phyloP scores from a whole-genome alignment of 2,888 invertebrate species.

The Ormyrus rosae region DNA sequence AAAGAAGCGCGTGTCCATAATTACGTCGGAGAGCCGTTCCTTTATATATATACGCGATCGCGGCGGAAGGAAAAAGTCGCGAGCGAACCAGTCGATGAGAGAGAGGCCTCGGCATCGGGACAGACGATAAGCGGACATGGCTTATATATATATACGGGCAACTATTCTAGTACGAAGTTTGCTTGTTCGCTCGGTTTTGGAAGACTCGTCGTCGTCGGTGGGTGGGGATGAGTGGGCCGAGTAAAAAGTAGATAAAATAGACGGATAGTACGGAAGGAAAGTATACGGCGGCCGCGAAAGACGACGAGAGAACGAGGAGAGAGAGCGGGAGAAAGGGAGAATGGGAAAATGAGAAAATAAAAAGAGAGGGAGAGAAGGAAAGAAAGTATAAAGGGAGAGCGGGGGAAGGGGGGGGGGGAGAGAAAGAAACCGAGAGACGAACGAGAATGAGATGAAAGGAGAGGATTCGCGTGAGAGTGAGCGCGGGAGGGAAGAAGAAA shows the following conservation, averaged over 20 bases:
- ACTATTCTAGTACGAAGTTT: slow-evolving; percentile 29
- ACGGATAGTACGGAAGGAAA: slow-evolving; percentile 42
- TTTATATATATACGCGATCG: not conserved
- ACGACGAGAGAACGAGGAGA: not conserved
- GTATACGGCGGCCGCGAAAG: slow-evolving; percentile 18
- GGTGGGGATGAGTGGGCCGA: slow-evolving; percentile 33
- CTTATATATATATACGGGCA: not conserved
- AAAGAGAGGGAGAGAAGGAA: slow-evolving; percentile 38
- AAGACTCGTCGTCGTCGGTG: not conserved
- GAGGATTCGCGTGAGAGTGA: slow-evolving; percentile 13
- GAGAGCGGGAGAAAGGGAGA: slow-evolving; percentile 12
- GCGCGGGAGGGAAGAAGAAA: not conserved
- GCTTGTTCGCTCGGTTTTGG: slow-evolving; percentile 28
- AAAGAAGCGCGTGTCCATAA: too few relatives aligned
- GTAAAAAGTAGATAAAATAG: slow-evolving; percentile 51
- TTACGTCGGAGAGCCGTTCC: too few relatives aligned
- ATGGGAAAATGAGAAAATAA: slow-evolving; percentile 48
- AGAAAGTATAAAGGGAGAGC: slow-evolving; percentile 15
- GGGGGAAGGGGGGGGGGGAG: slow-evolving; percentile 1
- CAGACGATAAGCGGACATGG: slow-evolving; percentile 35
- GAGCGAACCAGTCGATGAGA: slow-evolving; percentile 9
- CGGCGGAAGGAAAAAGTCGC: slow-evolving; percentile 4
- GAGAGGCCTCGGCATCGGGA: not conserved
- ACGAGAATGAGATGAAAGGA: slow-evolving; percentile 31
- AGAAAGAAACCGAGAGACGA: slow-evolving; percentile 21